Conservation (phyloP, 2,888 invertebrate species). For the Ennomos fuscantarius region DNA sequence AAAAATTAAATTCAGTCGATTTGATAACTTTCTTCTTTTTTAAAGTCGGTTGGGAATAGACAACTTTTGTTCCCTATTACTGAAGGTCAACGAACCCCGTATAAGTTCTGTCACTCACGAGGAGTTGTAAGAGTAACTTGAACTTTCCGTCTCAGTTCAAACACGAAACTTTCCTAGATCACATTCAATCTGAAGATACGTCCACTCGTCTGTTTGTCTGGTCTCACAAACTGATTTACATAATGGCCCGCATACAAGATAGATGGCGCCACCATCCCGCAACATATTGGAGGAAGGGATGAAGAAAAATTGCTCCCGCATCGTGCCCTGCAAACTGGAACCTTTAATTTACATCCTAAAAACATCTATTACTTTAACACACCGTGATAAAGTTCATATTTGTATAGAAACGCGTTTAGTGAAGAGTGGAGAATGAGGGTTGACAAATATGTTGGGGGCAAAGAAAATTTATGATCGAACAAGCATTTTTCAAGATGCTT, state of each 20-base stretch:
- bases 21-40: no score
- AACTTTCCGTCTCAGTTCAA: conserved; percentile 6
- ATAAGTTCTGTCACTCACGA: neutral
- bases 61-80: no score
- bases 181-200: conserved; percentile 43
- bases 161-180: conserved; percentile 10
- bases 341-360: conserved; percentile 60
- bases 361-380: conserved; percentile 41
- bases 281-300: conserved; percentile 74
- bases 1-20: no score
- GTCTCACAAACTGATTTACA: conserved; percentile 62
- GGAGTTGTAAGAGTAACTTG: neutral
- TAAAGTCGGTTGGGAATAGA: no score
- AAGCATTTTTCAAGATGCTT: conserved; percentile 45
- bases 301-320: conserved; percentile 72
- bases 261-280: conserved; percentile 65
- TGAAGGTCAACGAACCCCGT: no score
- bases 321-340: conserved; percentile 64
- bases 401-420: conserved; percentile 19
- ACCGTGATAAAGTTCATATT: conserved; percentile 37
- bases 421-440: conserved; percentile 50
- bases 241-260: conserved; percentile 71
- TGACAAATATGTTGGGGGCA: conserved; percentile 61
- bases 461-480: conserved; percentile 56
- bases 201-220: conserved; percentile 49